Conservation (phyloP, 2,113 vertebrate species). For the Shinisaurus crocodilurus region DNA sequence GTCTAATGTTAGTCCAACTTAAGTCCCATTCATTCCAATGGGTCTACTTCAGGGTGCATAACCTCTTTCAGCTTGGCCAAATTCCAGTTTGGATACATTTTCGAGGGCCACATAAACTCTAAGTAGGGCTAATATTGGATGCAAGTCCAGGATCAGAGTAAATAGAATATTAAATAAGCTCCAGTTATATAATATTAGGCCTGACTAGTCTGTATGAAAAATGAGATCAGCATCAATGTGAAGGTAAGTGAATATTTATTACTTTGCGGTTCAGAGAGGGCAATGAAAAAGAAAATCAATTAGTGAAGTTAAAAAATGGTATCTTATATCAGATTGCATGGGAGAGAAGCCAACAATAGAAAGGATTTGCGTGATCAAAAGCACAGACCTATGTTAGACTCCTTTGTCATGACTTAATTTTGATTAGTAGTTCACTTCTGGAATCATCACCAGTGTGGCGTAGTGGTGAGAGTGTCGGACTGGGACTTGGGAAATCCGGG, state of each 20-base stretch:
- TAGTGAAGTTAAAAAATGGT: not conserved
- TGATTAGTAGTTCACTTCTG: constrained; percentile 10
- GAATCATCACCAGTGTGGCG: no score
- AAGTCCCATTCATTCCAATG: no score
- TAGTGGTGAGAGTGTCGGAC: no score
- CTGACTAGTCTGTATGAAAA: not conserved
- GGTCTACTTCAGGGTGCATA: no score
- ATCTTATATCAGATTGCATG: constrained; percentile 1
- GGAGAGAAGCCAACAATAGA: not conserved
- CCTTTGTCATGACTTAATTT: not conserved
- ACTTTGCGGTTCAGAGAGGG: constrained; percentile 4
- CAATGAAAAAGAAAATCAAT: not conserved
- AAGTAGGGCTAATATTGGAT: no score
- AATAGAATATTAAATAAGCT: no score
- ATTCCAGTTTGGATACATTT: no score
- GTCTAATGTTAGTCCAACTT: no score
- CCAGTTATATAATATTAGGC: not conserved
- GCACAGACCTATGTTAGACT: constrained; percentile 14
- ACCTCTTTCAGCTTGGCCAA: no score
- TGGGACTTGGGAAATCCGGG: no score
- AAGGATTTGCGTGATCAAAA: not conserved
- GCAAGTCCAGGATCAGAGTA: no score
- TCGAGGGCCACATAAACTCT: no score
- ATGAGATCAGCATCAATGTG: not conserved
- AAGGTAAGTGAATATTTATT: not conserved